These are phyloP conservation scores for Tuta absoluta DNA, from an alignment of 2,888 invertebrate species.

Conservation along the genomic window DNA sequence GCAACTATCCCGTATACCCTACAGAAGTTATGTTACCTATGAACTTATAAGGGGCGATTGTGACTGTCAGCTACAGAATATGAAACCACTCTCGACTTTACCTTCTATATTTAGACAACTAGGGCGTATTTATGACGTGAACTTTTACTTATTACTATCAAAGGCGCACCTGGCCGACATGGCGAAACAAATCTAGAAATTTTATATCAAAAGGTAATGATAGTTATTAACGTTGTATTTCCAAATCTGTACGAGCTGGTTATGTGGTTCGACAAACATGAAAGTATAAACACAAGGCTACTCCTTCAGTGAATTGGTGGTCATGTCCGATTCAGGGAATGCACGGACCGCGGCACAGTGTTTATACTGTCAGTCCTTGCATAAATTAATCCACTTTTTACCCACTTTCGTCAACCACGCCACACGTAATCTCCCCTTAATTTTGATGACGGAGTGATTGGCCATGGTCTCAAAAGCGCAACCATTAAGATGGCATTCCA, in stretches of 20 bases:
- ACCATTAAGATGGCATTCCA: conserved; percentile 72
- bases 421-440: conserved; percentile 58
- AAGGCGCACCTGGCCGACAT: background rate
- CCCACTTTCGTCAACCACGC: conserved; percentile 40
- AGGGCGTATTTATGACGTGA: conserved; percentile 30
- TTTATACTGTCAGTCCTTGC: conserved; percentile 15
- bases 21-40: conserved; percentile 18
- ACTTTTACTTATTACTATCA: conserved; percentile 26
- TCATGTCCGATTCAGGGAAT: background rate
- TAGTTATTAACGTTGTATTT: background rate
- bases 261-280: background rate
- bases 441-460: conserved; percentile 73
- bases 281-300: conserved; percentile 8
- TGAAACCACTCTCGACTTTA: background rate
- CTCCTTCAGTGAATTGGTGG: background rate
- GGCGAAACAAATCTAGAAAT: background rate
- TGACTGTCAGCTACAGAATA: conserved; percentile 15
- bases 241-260: background rate
- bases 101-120: conserved; percentile 17
- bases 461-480: conserved; percentile 65
- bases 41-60: conserved; percentile 18
- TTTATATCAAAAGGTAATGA: background rate
- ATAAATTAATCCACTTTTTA: conserved; percentile 41
- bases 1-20: conserved; percentile 38
- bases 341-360: conserved; percentile 26